Base-by-base conservation (phyloP, 2,113 vertebrate genomes). In the rat (Rattus norvegicus) region DNA sequence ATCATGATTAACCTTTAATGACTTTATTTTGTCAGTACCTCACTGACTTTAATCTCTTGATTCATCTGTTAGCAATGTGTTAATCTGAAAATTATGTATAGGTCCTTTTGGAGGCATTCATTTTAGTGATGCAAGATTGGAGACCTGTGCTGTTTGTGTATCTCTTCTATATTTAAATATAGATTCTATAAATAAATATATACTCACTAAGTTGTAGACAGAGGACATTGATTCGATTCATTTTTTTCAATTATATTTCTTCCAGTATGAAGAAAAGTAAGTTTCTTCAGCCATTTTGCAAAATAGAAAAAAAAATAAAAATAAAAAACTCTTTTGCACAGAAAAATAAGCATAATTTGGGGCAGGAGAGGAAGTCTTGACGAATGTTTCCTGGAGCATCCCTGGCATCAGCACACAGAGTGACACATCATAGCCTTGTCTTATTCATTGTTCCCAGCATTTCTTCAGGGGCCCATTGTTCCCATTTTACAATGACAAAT, bases 1-100 rank as follows among this genome's bases (percentile, higher is more conserved):
- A 75, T n/a, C 20, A 89, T 83, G 5, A 30, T 90, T 56, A 88
- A 88, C 77, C 30, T 91, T 94, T 75, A 65, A 89, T 75, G 2
- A 90, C 67, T 94, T 87, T 92, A 84, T 72, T 61, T 20, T 85
- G 14, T 75, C 77, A 90, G 92, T 84, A 91, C 11, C 10, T 81
- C 10, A 70, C 8, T 49, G 65, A 83, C 24, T 88, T 93, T 91
- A 47, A 52, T 94, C 20, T 92, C 95, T 92, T n/a, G 17, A 65
- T 92, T 92, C 90, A 84, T 77, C 43, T 95, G 19, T 80, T 92
- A 20, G 33, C 36, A 92, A 36, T 54, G 17, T 67, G 61, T n/a
- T 79, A 39, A n/a, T 77, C 59, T 19, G 75, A 97, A n/a, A 43
- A 89, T 39, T 4, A 28, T 1, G 19, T 24, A 80, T 39, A 80